Evolutionary conservation across 2,888 invertebrate species (phyloP).

Genomic region (Ommatoiulus sabulosus): DNA sequence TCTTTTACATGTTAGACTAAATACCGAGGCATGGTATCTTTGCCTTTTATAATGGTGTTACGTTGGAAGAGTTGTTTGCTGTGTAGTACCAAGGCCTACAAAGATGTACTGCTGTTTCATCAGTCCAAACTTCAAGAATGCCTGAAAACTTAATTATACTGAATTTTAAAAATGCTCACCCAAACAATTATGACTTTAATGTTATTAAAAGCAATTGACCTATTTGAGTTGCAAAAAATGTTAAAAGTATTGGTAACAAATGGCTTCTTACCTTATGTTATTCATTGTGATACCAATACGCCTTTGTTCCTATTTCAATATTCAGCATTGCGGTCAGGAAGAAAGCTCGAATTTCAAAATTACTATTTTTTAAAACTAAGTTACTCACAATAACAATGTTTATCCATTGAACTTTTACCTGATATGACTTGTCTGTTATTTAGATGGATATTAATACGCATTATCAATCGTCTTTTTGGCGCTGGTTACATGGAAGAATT

Average conservation of each 20-base stretch:
- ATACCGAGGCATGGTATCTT: neutral
- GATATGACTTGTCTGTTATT: neutral
- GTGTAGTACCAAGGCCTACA: conserved; percentile 19
- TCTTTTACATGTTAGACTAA: conserved; percentile 35
- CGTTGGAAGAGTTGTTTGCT: neutral
- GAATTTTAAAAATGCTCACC: neutral
- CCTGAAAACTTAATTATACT: neutral
- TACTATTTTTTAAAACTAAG: neutral
- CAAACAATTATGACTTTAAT: neutral
- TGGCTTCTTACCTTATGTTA: neutral
- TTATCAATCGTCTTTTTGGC: conserved; percentile 19
- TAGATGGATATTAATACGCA: neutral
- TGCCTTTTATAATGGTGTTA: conserved; percentile 19
- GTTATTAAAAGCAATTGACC: neutral
- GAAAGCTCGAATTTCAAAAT: conserved; percentile 7
- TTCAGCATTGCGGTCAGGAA: neutral
- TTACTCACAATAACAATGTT: neutral
- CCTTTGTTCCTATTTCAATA: conserved; percentile 19
- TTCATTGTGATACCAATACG: neutral
- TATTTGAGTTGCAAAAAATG: neutral
- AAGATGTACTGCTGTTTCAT: neutral
- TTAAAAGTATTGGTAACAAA: neutral
- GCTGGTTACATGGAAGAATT: conserved; percentile 8
- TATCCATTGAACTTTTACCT: conserved; percentile 8
- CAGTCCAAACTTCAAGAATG: neutral